Percentiles rank a stretch among this genome's conserved stretches.
Evolutionary conservation across 2,113 vertebrate genomes (phyloP).

Genomic region (Pardalotus punctatus): DNA sequence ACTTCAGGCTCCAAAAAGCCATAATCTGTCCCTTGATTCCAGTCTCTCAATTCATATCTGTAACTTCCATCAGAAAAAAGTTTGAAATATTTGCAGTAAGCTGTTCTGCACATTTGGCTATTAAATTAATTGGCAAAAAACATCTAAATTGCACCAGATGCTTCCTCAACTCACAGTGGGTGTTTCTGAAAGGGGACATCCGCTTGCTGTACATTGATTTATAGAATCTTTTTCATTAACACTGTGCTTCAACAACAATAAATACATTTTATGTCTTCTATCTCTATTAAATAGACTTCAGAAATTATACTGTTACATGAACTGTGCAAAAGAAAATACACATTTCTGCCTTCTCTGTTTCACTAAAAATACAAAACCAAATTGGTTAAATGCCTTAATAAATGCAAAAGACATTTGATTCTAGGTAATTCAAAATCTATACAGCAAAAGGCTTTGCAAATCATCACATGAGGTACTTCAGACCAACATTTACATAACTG

Average conservation of each 20-base stretch:
- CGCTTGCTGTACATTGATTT: background rate
- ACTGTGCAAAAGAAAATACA: background rate
- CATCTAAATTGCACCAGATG: background rate
- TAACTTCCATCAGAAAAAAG: slow-evolving; percentile 26
- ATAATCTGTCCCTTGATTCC: background rate
- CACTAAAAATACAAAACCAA: background rate
- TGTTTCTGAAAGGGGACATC: background rate
- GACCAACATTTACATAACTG: background rate
- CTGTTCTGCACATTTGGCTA: background rate
- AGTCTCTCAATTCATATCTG: background rate
- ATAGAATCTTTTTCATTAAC: background rate
- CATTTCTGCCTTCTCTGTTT: background rate
- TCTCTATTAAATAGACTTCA: background rate
- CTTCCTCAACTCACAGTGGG: background rate
- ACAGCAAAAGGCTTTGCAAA: background rate
- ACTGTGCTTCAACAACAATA: background rate
- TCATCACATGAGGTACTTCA: background rate
- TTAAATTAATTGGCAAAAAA: background rate
- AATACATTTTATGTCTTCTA: background rate
- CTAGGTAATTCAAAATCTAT: background rate
- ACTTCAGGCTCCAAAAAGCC: background rate
- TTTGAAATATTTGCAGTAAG: background rate
- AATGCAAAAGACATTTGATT: background rate
- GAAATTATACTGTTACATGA: background rate
- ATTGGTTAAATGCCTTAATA: background rate